phyloP scores from a whole-genome alignment of 2,888 invertebrate species.

The Leptarthrus brevirostris region DNA sequence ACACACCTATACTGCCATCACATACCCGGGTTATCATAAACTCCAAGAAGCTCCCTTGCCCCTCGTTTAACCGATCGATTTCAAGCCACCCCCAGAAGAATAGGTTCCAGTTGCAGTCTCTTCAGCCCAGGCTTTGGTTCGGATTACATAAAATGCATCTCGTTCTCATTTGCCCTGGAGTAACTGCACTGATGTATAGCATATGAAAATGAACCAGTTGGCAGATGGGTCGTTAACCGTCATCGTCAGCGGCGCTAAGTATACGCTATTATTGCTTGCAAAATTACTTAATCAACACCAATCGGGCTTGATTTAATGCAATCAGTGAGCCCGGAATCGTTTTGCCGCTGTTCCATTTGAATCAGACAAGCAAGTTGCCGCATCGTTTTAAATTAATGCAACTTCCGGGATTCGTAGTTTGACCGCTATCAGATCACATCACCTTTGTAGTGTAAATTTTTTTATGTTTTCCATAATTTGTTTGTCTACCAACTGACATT shows the following conservation, averaged over 20 bases:
- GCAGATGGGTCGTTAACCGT: slow-evolving; percentile 36
- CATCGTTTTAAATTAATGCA: slow-evolving; percentile 27
- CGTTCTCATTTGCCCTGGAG: background rate
- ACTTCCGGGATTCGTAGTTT: slow-evolving; percentile 23
- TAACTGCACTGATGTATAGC: background rate
- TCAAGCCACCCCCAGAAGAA: slow-evolving; percentile 9
- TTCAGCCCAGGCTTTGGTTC: background rate
- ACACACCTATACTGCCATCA: slow-evolving; percentile 1
- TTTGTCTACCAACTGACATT: background rate
- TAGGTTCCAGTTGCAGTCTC: background rate
- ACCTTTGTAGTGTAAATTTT: background rate
- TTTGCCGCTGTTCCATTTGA: slow-evolving; percentile 31
- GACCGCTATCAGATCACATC: background rate
- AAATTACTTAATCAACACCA: slow-evolving; percentile 44
- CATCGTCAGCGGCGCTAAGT: slow-evolving; percentile 25
- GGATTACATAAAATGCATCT: background rate
- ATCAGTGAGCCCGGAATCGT: slow-evolving; percentile 27
- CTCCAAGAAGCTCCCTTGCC: background rate
- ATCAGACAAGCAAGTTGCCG: slow-evolving; percentile 17
- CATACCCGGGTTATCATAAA: slow-evolving; percentile 7
- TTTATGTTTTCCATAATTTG: background rate
- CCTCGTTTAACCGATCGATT: slow-evolving; percentile 4
- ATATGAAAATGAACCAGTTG: background rate
- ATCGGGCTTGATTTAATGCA: slow-evolving; percentile 42
- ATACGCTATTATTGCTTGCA: slow-evolving; percentile 1